phyloP scores from a whole-genome alignment of 1,140 invertebrate species.

The Belonocnema kinseyi region DNA sequence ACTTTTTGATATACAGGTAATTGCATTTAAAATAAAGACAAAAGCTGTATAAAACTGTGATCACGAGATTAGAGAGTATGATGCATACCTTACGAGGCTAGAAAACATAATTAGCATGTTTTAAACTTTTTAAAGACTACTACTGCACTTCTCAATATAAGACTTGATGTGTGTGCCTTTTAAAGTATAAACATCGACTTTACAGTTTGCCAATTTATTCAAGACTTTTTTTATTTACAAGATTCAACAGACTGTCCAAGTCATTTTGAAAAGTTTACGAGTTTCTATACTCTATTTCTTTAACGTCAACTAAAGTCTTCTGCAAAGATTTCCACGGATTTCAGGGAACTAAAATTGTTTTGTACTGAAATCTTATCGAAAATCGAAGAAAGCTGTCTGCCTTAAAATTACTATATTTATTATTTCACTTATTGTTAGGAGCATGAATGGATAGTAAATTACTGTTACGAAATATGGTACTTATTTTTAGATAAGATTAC shows the following conservation, averaged over 20 bases:
- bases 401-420: too few relatives aligned
- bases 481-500: too few relatives aligned
- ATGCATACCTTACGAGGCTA: conserved; percentile 9
- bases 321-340: too few relatives aligned
- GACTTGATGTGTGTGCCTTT: conserved; percentile 21
- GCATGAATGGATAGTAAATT: too few relatives aligned
- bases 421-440: too few relatives aligned
- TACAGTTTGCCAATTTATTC: neutral
- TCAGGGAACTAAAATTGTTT: too few relatives aligned
- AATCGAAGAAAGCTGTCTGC: too few relatives aligned
- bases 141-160: conserved; percentile 14
- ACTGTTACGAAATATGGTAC: too few relatives aligned
- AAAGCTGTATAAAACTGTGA: conserved; percentile 21
- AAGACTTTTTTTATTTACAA: neutral
- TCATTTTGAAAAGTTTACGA: conserved; percentile 2
- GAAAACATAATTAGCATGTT: neutral
- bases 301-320: too few relatives aligned
- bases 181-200: conserved; percentile 24
- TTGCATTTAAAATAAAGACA: conserved; percentile 21
- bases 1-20: conserved; percentile 1
- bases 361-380: too few relatives aligned
- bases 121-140: conserved; percentile 17
- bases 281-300: too few relatives aligned
- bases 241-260: conserved; percentile 12
- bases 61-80: conserved; percentile 20